A percentile compares a stretch with the other conserved stretches of the same genome.
Conservation (phyloP, 2,797 vertebrate species). For the Epinephelus awoara region DNA sequence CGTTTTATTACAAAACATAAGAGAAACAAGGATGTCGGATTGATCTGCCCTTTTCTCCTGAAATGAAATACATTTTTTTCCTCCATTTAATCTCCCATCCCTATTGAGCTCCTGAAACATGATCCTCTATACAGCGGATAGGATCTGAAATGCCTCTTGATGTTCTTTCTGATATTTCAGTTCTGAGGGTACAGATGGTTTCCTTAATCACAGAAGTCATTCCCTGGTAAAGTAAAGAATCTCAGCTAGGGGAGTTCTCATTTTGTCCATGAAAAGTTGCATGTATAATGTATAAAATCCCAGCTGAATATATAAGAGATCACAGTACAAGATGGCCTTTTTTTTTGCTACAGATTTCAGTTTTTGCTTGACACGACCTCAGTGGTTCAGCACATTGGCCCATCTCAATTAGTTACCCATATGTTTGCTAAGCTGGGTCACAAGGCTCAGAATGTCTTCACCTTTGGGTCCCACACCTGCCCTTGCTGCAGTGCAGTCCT, state of each 20-base stretch:
- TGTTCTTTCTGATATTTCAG: conserved; percentile 50
- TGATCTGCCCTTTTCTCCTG: conserved; percentile 38
- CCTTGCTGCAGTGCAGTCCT: conserved; percentile 62
- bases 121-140: conserved; percentile 23
- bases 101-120: conserved; percentile 36
- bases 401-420: conserved; percentile 84
- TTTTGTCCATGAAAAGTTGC: conserved; percentile 52
- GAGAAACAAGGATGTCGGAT: conserved; percentile 34
- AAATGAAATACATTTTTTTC: conserved; percentile 40
- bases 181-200: conserved; percentile 50
- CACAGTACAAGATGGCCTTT: conserved; percentile 39
- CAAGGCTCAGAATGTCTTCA: conserved; percentile 64
- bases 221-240: conserved; percentile 58
- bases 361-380: conserved; percentile 72
- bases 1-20: conserved; percentile 21
- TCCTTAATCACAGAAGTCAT: conserved; percentile 66
- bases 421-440: conserved; percentile 75
- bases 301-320: conserved; percentile 37
- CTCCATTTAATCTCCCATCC: conserved; percentile 46
- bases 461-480: conserved; percentile 68
- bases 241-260: conserved; percentile 40
- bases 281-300: conserved; percentile 59
- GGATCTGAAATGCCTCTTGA: conserved; percentile 53
- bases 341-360: conserved; percentile 62
- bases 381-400: conserved; percentile 64